phyloP scores from a whole-genome alignment of 2,113 vertebrate genomes.

The Poecilia latipinna region DNA sequence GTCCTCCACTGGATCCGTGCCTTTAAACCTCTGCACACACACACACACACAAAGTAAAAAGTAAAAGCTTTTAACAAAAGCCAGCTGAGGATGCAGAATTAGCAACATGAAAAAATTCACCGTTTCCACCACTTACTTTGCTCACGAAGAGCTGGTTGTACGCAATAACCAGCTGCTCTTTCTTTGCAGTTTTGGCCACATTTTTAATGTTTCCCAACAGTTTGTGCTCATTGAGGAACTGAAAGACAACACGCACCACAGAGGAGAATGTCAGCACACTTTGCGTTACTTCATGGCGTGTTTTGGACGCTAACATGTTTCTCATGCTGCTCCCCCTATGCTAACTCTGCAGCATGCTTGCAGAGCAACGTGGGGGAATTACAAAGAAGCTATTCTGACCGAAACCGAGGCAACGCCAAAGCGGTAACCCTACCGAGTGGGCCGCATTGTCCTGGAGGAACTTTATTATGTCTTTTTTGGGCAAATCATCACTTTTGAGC shows the following conservation, averaged over 20 bases:
- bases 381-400: background rate
- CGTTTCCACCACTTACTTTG: constrained; percentile 79
- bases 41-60: background rate
- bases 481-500: constrained; percentile 89
- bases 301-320: background rate
- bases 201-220: constrained; percentile 95
- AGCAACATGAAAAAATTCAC: background rate
- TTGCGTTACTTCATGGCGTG: background rate
- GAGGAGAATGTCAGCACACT: background rate
- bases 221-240: constrained; percentile 95
- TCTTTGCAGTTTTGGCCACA: constrained; percentile 93
- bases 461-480: constrained; percentile 93
- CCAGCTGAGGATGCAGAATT: background rate
- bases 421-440: constrained; percentile 83
- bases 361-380: background rate
- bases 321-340: background rate
- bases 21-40: constrained; percentile 87
- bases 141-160: constrained; percentile 92
- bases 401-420: too few species aligned
- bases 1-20: constrained; percentile 84
- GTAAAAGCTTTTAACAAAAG: background rate
- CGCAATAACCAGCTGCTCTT: constrained; percentile 89
- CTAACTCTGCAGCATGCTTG: constrained; percentile 1
- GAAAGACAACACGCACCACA: constrained; percentile 16
- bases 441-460: constrained; percentile 93